A percentile compares a stretch with the other conserved stretches of the same genome.
Evolutionary conservation across 2,113 vertebrate genomes (phyloP).

Genomic region (Ceyx cyanopectus): DNA sequence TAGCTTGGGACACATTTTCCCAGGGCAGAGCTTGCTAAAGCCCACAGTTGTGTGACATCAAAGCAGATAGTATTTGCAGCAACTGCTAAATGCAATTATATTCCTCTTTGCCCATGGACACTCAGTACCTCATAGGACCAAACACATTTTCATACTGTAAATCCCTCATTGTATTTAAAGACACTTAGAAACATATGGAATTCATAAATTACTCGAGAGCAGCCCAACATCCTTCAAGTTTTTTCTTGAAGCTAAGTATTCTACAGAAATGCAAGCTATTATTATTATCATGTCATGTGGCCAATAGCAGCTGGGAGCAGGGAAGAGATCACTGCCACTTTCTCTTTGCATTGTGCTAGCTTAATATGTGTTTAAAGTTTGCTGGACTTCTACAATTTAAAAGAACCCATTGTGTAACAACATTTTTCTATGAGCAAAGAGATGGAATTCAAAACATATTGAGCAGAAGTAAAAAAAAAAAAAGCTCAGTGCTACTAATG

Average conservation of each 20-base stretch:
- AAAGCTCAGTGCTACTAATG: conserved; percentile 32
- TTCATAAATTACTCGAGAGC: conserved; percentile 52
- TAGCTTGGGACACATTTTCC: background rate
- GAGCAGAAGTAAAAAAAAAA: conserved; percentile 46
- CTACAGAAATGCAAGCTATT: conserved; percentile 54
- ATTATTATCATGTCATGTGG: conserved; percentile 52
- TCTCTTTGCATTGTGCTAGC: background rate
- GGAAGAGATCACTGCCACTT: conserved; percentile 52
- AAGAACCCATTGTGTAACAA: conserved; percentile 27
- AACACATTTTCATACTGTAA: conserved; percentile 54
- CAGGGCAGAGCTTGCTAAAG: background rate
- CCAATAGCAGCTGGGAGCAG: conserved; percentile 45
- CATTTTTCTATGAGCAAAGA: conserved; percentile 21
- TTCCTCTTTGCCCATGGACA: conserved; percentile 25
- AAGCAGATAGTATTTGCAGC: conserved; percentile 42
- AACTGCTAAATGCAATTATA: background rate
- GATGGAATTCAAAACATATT: conserved; percentile 56
- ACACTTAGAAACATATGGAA: conserved; percentile 65
- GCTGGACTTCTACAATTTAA: conserved; percentile 18
- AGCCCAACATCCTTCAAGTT: conserved; percentile 29
- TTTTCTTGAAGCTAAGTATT: conserved; percentile 54
- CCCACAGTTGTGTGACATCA: background rate
- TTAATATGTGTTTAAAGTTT: conserved; percentile 35
- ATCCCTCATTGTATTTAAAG: conserved; percentile 45
- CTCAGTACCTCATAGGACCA: conserved; percentile 53